Conservation (phyloP, 2,113 vertebrate genomes). For the Toxotes jaculatrix region DNA sequence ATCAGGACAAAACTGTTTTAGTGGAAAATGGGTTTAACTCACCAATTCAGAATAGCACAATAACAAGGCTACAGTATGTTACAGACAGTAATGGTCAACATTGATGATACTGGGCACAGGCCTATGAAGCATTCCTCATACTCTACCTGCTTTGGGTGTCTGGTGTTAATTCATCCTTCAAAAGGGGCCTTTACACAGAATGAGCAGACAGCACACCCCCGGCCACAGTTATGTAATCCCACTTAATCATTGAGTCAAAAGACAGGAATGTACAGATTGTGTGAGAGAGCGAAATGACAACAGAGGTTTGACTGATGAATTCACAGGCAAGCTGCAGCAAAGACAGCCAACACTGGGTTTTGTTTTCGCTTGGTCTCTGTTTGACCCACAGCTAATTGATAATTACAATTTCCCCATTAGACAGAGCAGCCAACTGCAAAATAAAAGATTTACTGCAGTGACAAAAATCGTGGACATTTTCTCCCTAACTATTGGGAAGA, state of each 20-base stretch:
- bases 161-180: conserved; percentile 20
- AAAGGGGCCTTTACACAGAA: not conserved
- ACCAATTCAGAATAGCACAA: not conserved
- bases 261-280: conserved; percentile 53
- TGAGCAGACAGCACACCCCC: conserved; percentile 4
- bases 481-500: not conserved
- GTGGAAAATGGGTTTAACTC: not conserved
- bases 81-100: not conserved
- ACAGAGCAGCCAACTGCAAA: not conserved
- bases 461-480: not conserved
- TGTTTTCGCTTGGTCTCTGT: not conserved
- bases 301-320: conserved; percentile 11
- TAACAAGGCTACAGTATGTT: not conserved
- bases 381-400: not conserved
- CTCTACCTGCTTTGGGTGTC: conserved; percentile 4
- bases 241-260: conserved; percentile 48
- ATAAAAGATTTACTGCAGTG: not conserved
- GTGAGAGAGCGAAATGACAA: conserved; percentile 21
- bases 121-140: not conserved
- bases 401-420: not conserved
- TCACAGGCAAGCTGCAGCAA: not conserved
- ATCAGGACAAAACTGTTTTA: not conserved
- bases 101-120: not conserved
- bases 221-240: conserved; percentile 44
- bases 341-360: not conserved